phyloP scores from a whole-genome alignment of 2,113 vertebrate species.

The Pituophis catenifer region DNA sequence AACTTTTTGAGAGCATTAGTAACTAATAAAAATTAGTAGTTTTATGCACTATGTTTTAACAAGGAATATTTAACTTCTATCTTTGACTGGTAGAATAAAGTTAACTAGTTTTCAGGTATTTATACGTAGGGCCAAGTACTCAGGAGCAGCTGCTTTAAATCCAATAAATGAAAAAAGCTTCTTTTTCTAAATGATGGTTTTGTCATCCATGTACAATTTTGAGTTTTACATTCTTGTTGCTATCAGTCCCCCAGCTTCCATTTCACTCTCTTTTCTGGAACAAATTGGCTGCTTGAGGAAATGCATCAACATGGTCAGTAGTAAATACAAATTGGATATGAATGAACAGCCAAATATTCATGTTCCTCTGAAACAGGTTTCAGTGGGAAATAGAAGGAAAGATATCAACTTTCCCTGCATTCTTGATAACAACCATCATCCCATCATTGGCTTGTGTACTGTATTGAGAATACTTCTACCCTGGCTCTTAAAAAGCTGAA shows the following conservation, averaged over 20 bases:
- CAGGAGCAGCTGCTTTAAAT: neutral
- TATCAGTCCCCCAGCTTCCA: neutral
- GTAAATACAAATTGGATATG: neutral
- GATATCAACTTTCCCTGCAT: neutral
- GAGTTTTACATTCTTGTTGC: neutral
- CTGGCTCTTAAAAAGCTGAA: neutral
- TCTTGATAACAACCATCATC: neutral
- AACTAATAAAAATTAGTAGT: neutral
- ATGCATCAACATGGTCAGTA: neutral
- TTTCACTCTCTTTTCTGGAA: neutral
- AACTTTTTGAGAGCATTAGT: neutral
- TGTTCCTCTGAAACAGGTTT: neutral
- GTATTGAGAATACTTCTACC: neutral
- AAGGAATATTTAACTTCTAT: neutral
- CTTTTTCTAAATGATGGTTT: neutral
- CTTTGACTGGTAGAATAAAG: neutral
- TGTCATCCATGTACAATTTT: neutral
- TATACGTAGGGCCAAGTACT: neutral
- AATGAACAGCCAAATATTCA: neutral
- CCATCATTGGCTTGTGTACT: neutral
- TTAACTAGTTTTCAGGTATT: neutral
- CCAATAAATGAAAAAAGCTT: neutral
- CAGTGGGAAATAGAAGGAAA: neutral
- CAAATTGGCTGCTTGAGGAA: neutral
- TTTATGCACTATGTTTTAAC: neutral